A percentile compares a stretch with the other conserved stretches of the same genome.
Evolutionary conservation across 2,113 vertebrate genomes (phyloP).

Genomic region (Scartelaos histophorus): DNA sequence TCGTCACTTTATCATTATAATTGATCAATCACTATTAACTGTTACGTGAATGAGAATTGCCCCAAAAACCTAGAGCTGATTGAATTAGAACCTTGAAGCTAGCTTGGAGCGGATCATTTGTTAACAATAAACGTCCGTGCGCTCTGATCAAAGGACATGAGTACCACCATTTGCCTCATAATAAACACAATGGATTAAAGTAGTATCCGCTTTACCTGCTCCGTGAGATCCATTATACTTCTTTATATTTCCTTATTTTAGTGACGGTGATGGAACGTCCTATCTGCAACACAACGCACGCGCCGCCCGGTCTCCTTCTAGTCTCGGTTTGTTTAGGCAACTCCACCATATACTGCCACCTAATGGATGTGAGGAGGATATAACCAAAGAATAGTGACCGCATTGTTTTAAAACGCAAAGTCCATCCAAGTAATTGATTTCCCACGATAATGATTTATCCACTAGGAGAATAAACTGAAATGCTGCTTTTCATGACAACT

Average conservation of each 20-base stretch:
- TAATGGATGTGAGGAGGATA: background rate
- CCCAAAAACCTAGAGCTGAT: background rate
- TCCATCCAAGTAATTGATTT: too few relatives aligned
- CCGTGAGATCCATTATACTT: slow-evolving; percentile 66
- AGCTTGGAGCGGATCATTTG: background rate
- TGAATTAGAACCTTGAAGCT: background rate
- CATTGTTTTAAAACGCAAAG: too few relatives aligned
- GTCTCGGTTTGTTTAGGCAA: background rate
- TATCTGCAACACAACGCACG: background rate
- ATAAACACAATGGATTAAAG: background rate
- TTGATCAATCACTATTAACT: background rate
- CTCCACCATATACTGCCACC: slow-evolving; percentile 16
- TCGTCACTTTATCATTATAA: background rate
- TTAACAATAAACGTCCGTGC: background rate
- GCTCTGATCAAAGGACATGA: background rate
- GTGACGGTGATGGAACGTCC: background rate
- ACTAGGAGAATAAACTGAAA: too few relatives aligned
- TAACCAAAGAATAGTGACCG: background rate
- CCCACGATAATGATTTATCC: too few relatives aligned
- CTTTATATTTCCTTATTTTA: background rate
- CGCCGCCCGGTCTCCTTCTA: background rate
- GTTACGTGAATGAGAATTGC: too few relatives aligned
- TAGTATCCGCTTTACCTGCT: slow-evolving; percentile 58
- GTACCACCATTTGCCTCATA: background rate
- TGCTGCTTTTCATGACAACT: too few relatives aligned